These are phyloP conservation scores for Ammospiza nelsoni DNA, from an alignment of 2,113 vertebrate species.

Conservation along the genomic window DNA sequence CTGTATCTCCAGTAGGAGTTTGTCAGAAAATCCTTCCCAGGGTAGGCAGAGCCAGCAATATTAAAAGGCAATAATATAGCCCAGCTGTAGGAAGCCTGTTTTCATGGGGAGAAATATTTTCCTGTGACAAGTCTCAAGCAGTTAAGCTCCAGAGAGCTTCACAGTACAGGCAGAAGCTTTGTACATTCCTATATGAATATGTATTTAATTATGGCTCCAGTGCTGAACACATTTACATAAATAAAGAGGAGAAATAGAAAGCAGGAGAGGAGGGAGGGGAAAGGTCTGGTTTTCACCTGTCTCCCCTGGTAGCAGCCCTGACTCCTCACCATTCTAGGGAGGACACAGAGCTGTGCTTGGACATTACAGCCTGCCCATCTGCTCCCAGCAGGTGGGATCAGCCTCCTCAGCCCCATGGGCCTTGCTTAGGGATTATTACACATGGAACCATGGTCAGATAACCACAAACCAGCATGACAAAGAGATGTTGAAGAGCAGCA, in stretches of 20 bases:
- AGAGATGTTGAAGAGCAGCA: not conserved
- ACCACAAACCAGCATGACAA: not conserved
- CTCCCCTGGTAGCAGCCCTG: not conserved
- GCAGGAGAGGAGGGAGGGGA: conserved; percentile 8
- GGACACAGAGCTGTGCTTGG: not conserved
- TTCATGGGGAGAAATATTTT: conserved; percentile 63
- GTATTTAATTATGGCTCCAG: conserved; percentile 45
- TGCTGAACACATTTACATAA: conserved; percentile 63
- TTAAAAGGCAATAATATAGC: conserved; percentile 62
- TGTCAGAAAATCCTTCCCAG: conserved; percentile 61
- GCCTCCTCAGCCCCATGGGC: not conserved
- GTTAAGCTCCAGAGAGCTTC: conserved; percentile 44
- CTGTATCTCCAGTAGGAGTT: conserved; percentile 51
- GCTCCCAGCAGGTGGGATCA: not conserved
- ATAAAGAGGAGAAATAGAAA: conserved; percentile 56
- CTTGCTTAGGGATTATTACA: not conserved
- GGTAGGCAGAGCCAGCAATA: conserved; percentile 43
- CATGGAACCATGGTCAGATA: not conserved
- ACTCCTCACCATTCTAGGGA: not conserved
- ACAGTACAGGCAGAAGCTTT: conserved; percentile 22
- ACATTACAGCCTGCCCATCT: not conserved
- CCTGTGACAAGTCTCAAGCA: conserved; percentile 56
- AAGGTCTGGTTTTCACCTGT: conserved; percentile 16
- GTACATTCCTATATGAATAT: conserved; percentile 49
- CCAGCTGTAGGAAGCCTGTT: conserved; percentile 56